Conservation (phyloP, 2,888 invertebrate species). For the Euplagia quadripunctaria region DNA sequence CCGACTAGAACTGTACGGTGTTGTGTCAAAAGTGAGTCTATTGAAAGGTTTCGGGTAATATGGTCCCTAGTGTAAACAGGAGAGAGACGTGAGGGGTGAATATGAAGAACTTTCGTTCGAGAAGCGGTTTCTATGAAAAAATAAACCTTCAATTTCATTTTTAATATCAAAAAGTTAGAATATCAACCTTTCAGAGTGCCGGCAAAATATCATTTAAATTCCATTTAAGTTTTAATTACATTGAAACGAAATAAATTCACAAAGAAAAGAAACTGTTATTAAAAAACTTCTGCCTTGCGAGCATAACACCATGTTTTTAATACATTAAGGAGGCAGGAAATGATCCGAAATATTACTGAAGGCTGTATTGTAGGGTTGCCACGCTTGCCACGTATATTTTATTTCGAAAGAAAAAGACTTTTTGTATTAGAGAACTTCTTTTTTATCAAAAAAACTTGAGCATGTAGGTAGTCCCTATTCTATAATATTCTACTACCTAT, state of each 20-base stretch:
- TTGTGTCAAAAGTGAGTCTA: too few species aligned
- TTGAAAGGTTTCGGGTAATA: too few species aligned
- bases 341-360: constrained; percentile 11
- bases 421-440: too few species aligned
- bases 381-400: not conserved
- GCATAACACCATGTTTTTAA: constrained; percentile 4
- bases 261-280: constrained; percentile 9
- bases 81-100: too few species aligned
- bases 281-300: constrained; percentile 6
- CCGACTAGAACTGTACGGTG: too few species aligned
- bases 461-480: too few species aligned
- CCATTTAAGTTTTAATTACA: not conserved
- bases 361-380: constrained; percentile 7
- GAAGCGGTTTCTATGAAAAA: too few species aligned
- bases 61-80: too few species aligned
- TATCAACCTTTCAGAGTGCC: not conserved
- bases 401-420: not conserved
- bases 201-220: not conserved
- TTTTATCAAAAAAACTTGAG: too few species aligned
- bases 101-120: too few species aligned
- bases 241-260: constrained; percentile 9
- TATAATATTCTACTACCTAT: too few species aligned
- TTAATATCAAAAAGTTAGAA: not conserved
- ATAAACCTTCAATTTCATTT: not conserved
- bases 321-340: constrained; percentile 11